Conservation (phyloP, 2,113 vertebrate genomes). For the Aptenodytes patagonicus region DNA sequence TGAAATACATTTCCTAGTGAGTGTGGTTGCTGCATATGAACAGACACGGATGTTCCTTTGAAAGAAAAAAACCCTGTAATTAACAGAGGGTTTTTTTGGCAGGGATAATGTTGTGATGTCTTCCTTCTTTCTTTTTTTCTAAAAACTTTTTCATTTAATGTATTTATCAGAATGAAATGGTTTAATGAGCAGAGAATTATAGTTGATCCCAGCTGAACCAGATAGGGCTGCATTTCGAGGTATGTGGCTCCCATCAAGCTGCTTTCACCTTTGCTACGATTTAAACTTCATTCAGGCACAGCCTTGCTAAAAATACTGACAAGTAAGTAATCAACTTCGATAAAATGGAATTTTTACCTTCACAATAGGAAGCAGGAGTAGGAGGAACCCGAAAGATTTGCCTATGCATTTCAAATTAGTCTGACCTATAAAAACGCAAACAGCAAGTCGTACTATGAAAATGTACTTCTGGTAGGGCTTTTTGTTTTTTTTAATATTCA, state of each 20-base stretch:
- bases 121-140: not conserved
- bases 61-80: conserved; percentile 44
- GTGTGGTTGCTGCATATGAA: not conserved
- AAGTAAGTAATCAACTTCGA: conserved; percentile 66
- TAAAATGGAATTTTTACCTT: conserved; percentile 62
- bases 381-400: conserved; percentile 50
- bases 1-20: not conserved
- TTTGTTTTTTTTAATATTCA: not conserved
- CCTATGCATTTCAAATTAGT: conserved; percentile 66
- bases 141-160: conserved; percentile 47
- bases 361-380: conserved; percentile 58
- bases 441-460: not conserved
- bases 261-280: conserved; percentile 49
- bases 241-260: conserved; percentile 41
- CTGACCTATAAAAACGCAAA: conserved; percentile 60
- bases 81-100: conserved; percentile 1
- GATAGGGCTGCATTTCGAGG: not conserved
- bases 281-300: conserved; percentile 60
- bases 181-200: conserved; percentile 64
- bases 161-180: conserved; percentile 69
- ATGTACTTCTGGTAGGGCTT: not conserved
- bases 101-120: conserved; percentile 23
- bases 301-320: conserved; percentile 54
- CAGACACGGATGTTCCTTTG: not conserved
- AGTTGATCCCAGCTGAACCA: conserved; percentile 56